Evolutionary conservation across 2,888 invertebrate species (phyloP).

Genomic region (Drosophila nr. fundita): DNA sequence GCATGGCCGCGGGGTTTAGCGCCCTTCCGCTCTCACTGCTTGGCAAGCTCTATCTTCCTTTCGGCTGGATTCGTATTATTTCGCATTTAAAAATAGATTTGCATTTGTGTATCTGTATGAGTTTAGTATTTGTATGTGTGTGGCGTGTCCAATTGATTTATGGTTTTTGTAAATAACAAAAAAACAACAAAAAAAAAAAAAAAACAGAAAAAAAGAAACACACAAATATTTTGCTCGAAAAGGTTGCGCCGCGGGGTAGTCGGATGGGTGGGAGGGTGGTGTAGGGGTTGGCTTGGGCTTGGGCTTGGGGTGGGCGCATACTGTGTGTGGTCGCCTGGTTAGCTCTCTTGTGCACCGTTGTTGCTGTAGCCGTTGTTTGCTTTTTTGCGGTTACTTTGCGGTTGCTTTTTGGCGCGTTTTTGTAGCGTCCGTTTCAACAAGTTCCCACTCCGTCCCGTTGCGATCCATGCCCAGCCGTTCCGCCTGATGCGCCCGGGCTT

Average conservation of each 20-base stretch:
- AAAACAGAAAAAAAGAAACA: constrained; percentile 30
- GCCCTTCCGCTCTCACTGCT: constrained; percentile 17
- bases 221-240: constrained; percentile 57
- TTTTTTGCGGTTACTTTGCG: constrained; percentile 77
- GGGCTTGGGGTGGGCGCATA: constrained; percentile 22
- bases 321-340: constrained; percentile 44
- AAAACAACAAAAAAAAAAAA: constrained; percentile 42
- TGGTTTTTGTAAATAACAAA: constrained; percentile 83
- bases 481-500: constrained; percentile 51
- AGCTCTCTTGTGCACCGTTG: constrained; percentile 45
- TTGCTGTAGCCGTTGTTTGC: constrained; percentile 60
- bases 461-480: constrained; percentile 26
- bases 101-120: constrained; percentile 62
- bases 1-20: constrained; percentile 64
- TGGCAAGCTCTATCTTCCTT: constrained; percentile 35
- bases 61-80: constrained; percentile 80
- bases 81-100: constrained; percentile 85
- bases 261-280: neutral
- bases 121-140: constrained; percentile 57
- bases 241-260: constrained; percentile 67
- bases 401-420: constrained; percentile 64
- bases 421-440: constrained; percentile 55
- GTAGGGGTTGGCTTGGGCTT: neutral
- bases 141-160: constrained; percentile 85
- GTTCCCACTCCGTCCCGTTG: constrained; percentile 36